Conservation (phyloP, 2,888 invertebrate species). For the Bombylius discolor region DNA sequence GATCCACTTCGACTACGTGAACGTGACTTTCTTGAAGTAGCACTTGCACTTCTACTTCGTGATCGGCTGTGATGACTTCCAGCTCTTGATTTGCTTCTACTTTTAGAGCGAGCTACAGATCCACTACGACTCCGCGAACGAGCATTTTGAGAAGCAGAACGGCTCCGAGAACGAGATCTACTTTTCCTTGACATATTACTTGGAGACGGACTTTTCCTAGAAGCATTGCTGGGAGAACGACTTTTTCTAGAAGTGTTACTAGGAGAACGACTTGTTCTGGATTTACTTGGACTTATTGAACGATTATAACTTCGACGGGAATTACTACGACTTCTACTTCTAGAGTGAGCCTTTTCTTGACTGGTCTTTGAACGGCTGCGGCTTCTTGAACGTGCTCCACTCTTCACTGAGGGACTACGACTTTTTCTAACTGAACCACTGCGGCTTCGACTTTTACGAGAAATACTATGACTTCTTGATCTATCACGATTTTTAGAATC, state of each 20-base stretch:
- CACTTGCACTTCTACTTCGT: conserved; percentile 17
- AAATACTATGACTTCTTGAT: conserved; percentile 20
- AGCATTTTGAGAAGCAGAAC: conserved; percentile 16
- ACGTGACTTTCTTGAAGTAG: conserved; percentile 8
- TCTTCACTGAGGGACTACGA: conserved; percentile 21
- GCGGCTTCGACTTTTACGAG: conserved; percentile 15
- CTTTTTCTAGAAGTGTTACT: conserved; percentile 22
- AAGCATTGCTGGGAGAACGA: conserved; percentile 21
- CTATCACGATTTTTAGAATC: background rate
- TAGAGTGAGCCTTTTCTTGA: conserved; percentile 20
- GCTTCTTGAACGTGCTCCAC: conserved; percentile 12
- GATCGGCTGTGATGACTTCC: conserved; percentile 13
- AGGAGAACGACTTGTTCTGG: conserved; percentile 17
- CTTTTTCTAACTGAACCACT: conserved; percentile 16
- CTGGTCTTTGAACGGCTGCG: conserved; percentile 16
- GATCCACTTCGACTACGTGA: conserved; percentile 18
- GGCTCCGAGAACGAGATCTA: conserved; percentile 13
- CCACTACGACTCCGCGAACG: conserved; percentile 17
- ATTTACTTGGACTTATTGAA: conserved; percentile 18
- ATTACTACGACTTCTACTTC: conserved; percentile 13
- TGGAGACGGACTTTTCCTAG: conserved; percentile 16
- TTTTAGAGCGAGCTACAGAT: conserved; percentile 2
- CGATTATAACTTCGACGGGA: conserved; percentile 22
- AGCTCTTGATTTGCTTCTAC: conserved; percentile 9
- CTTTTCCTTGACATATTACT: conserved; percentile 11